These are phyloP conservation scores for Carollia perspicillata DNA, from an alignment of 2,113 vertebrate species.

Conservation along the genomic window DNA sequence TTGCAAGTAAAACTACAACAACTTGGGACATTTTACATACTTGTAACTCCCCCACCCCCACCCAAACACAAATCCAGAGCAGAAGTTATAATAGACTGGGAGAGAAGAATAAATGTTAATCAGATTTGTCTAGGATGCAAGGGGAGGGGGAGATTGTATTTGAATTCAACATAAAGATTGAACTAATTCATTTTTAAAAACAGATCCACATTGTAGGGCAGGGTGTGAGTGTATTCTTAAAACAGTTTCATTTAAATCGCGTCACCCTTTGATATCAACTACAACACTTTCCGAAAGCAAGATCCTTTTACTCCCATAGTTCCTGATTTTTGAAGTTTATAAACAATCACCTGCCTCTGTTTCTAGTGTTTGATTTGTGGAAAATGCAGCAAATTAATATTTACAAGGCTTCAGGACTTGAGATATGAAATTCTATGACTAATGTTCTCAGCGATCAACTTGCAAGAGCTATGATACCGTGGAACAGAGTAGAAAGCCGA, in stretches of 20 bases:
- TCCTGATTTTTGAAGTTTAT: background rate
- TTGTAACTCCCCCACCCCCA: background rate
- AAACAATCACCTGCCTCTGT: background rate
- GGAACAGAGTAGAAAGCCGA: background rate
- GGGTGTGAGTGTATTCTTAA: background rate
- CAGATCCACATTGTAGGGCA: background rate
- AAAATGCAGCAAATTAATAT: background rate
- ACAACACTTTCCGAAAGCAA: background rate
- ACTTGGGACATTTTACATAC: background rate
- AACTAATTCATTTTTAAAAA: background rate
- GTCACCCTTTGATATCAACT: background rate
- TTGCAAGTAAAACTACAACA: background rate
- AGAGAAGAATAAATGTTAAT: background rate
- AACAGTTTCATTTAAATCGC: background rate
- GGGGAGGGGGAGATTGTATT: background rate
- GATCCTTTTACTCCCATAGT: background rate
- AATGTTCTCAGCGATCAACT: background rate
- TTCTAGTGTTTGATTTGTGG: background rate
- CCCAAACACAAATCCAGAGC: background rate
- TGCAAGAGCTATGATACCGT: background rate
- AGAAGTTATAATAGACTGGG: background rate
- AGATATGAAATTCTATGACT: background rate
- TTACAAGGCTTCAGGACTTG: background rate
- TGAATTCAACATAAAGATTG: slow-evolving; percentile 7
- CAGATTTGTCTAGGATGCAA: background rate